Evolutionary conservation across 2,888 invertebrate genomes (phyloP).

Genomic region (Crossocerus cetratus): DNA sequence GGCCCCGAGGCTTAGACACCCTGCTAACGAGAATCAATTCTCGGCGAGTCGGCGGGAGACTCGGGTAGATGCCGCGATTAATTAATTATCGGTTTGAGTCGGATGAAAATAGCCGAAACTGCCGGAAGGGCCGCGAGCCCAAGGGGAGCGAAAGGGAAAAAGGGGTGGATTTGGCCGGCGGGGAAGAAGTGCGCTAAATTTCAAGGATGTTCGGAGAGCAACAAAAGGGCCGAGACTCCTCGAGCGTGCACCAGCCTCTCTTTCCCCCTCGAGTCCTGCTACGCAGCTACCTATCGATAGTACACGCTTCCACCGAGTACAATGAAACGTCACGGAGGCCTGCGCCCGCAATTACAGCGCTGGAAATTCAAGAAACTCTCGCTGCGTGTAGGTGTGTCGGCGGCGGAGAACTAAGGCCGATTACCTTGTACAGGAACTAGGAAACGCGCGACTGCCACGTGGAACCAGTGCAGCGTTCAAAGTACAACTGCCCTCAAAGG

Average conservation of each 20-base stretch:
- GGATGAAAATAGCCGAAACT: slow-evolving; percentile 10
- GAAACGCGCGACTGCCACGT: too few relatives aligned
- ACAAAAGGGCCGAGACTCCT: background rate
- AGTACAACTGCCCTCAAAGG: too few relatives aligned
- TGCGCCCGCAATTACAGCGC: background rate
- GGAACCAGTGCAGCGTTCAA: too few relatives aligned
- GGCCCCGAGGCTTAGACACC: slow-evolving; percentile 22
- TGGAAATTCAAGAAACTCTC: background rate
- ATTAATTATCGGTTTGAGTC: slow-evolving; percentile 53
- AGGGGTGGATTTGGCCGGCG: background rate
- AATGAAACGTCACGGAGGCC: slow-evolving; percentile 1
- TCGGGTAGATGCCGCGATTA: slow-evolving; percentile 43
- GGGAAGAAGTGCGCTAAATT: slow-evolving; percentile 8
- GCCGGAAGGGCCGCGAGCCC: background rate
- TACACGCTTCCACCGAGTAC: background rate
- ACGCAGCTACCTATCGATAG: background rate
- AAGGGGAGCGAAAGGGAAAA: background rate
- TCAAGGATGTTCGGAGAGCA: background rate
- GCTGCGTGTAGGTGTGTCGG: background rate
- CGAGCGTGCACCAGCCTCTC: background rate
- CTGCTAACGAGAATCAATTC: slow-evolving; percentile 53
- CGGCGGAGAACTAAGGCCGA: too few relatives aligned
- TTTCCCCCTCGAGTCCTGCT: background rate
- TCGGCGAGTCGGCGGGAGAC: slow-evolving; percentile 12
- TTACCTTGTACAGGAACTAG: too few relatives aligned